Evolutionary conservation across 2,888 invertebrate species (phyloP).

Genomic region (Unio pictorum): DNA sequence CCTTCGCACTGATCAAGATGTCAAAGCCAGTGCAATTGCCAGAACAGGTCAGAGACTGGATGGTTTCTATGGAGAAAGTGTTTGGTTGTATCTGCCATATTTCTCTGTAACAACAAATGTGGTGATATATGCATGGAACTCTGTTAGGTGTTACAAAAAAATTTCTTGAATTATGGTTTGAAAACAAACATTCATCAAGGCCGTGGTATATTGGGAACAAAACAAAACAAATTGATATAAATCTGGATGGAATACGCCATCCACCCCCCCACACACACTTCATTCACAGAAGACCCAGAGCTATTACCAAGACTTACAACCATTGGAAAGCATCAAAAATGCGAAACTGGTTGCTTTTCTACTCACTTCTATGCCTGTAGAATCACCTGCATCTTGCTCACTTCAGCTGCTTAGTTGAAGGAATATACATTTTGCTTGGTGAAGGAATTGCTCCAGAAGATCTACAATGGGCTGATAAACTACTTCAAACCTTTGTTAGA

Average conservation of each 20-base stretch:
- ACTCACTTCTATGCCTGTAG: constrained; percentile 19
- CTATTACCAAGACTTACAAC: constrained; percentile 11
- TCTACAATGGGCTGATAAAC: constrained; percentile 13
- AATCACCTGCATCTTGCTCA: constrained; percentile 17
- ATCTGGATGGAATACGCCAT: constrained; percentile 10
- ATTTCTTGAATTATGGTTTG: no score
- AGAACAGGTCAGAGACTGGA: no score
- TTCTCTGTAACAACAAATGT: no score
- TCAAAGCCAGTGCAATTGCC: no score
- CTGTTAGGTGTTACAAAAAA: no score
- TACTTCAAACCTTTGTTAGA: constrained; percentile 13
- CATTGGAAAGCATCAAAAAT: constrained; percentile 39
- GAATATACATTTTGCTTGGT: constrained; percentile 19
- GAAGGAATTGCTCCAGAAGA: constrained; percentile 16
- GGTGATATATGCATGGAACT: no score
- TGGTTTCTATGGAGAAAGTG: no score
- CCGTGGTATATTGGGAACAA: no score
- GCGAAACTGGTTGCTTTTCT: constrained; percentile 28
- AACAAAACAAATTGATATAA: constrained; percentile 9
- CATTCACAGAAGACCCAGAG: constrained; percentile 17
- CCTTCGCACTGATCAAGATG: no score
- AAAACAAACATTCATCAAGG: no score
- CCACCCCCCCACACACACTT: constrained; percentile 8
- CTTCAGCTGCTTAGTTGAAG: constrained; percentile 27
- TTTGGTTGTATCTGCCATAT: no score